A percentile compares a stretch with the other conserved stretches of the same genome.
Evolutionary conservation across 2,888 invertebrate species (phyloP).

Genomic region (Napeogenes inachia): DNA sequence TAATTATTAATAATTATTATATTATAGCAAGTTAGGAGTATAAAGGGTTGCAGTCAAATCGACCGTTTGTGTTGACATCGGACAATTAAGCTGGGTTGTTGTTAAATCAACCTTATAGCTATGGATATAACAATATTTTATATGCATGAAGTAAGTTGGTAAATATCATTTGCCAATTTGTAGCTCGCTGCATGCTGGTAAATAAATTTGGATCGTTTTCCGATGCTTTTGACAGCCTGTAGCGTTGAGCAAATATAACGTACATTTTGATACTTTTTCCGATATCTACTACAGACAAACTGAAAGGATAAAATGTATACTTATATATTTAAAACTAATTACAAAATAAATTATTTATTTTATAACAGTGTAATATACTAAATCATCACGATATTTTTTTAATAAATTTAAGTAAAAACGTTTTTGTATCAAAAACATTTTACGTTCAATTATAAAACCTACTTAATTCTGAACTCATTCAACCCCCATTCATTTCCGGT

Average conservation of each 20-base stretch:
- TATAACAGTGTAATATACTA: no score
- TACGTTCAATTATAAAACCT: no score
- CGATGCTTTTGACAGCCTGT: slow-evolving; percentile 66
- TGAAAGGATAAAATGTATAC: background rate
- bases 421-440: no score
- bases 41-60: slow-evolving; percentile 40
- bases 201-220: slow-evolving; percentile 62
- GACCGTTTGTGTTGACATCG: slow-evolving; percentile 41
- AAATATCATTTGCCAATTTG: slow-evolving; percentile 53
- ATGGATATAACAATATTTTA: slow-evolving; percentile 18
- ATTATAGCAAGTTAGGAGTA: slow-evolving; percentile 3
- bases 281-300: slow-evolving; percentile 11
- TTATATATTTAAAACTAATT: no score
- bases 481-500: slow-evolving; percentile 67
- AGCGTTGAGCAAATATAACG: slow-evolving; percentile 55
- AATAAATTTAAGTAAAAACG: no score
- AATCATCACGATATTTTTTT: no score
- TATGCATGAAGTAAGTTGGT: slow-evolving; percentile 30
- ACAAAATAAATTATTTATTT: no score
- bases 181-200: slow-evolving; percentile 55
- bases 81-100: slow-evolving; percentile 11
- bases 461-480: slow-evolving; percentile 38
- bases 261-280: slow-evolving; percentile 46
- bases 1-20: background rate
- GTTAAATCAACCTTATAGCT: slow-evolving; percentile 31